These are phyloP conservation scores for Calephelis virginiensis DNA, from an alignment of 1,140 invertebrate genomes.

Conservation along the genomic window DNA sequence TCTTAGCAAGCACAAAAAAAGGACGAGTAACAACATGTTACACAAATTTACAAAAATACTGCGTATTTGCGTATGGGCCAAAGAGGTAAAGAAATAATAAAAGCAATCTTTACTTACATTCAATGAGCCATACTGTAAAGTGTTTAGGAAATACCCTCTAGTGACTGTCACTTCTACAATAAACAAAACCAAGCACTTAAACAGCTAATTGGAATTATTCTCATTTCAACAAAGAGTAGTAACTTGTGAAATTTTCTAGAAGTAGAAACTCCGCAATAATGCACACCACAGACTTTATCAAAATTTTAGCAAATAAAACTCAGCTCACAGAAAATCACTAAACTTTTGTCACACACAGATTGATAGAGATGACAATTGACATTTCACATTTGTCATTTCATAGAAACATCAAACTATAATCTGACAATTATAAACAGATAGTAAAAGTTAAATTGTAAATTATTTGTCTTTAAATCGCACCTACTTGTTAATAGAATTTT, in stretches of 20 bases:
- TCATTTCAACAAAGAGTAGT: conserved; percentile 1
- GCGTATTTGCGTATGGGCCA: neutral
- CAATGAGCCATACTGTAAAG: conserved; percentile 40
- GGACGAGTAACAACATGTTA: neutral
- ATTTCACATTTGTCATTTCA: no score
- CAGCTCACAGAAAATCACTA: conserved; percentile 14
- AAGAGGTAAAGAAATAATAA: conserved; percentile 25
- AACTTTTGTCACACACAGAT: neutral
- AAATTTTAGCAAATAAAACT: conserved; percentile 9
- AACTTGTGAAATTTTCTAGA: neutral
- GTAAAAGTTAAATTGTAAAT: no score
- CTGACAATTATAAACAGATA: no score
- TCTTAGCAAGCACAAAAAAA: neutral
- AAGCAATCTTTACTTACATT: conserved; percentile 42
- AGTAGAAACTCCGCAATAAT: conserved; percentile 9
- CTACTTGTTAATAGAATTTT: no score
- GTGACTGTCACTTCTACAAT: conserved; percentile 7
- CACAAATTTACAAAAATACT: conserved; percentile 1
- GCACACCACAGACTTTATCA: conserved; percentile 17
- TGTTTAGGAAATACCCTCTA: conserved; percentile 20
- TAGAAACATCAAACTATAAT: no score
- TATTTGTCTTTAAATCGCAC: no score
- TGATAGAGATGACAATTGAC: neutral
- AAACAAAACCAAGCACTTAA: conserved; percentile 1
- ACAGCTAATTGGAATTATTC: neutral